Base-by-base conservation (phyloP, 2,113 vertebrate genomes). In the Ammodytes dubius region DNA sequence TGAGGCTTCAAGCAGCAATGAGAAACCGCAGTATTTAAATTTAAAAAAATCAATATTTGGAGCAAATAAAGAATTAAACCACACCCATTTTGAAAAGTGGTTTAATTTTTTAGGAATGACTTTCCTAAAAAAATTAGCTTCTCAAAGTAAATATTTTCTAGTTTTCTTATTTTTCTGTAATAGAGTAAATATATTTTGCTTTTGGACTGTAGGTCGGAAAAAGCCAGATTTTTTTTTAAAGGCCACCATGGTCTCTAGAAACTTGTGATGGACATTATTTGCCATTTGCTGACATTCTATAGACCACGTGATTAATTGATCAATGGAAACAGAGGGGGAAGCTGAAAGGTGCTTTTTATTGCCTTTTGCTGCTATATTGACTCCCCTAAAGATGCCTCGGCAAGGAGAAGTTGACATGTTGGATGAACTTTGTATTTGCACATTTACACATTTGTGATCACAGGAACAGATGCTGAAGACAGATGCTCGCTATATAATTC, bases 351-450 rank as follows among this genome's bases (percentile, higher is more conserved):
- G 5, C 45, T 43, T 70, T 61, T 37, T 54, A 11, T 6, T 15
- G 1, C 53, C 19, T 72, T 68, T 40, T 9, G 6, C 77, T 53
- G 27, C 37, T 45, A 1, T 45, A 1, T 57, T 5, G 12, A 7
- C 47, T 12, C 39, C 9, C 42, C 37, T 17, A 13, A n/a, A 68
- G 19, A 54, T 2, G 42, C n/a, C 37, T 61, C 53, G 19, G 27
- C 2, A 2, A 56, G 50, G 54, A 68, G 9, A 67, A 64, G 64
- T 49, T 85, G 81, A 84, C 86, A 71, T 39, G 63, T 59, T 13
- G 69, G 45, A 63, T 85, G 53, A 90, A 92, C 89, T 91, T 89
- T 83, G 85, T 74, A 76, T 79, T 65, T 63, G 76, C 89, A 84
- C 71, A 79, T 89, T 85, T 83, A 70, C 83, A 82, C 84, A 59